Conservation (phyloP, 2,797 vertebrate genomes). For the Acrossocheilus wenchowensis region DNA sequence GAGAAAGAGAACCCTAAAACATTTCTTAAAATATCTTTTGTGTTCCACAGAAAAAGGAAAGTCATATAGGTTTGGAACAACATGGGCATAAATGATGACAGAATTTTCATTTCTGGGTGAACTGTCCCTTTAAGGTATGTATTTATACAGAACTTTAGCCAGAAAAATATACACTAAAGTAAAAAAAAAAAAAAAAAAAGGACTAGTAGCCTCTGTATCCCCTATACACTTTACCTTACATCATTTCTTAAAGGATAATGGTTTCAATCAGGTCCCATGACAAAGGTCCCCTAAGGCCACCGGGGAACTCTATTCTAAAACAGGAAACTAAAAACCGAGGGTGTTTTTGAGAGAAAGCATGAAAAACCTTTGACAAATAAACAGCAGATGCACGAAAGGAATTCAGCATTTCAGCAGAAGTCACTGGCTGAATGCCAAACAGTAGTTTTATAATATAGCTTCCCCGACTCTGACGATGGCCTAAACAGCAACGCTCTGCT, state of each 20-base stretch:
- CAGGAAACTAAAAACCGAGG: slow-evolving; percentile 13
- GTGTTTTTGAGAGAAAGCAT: slow-evolving; percentile 37
- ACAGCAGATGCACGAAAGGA: slow-evolving; percentile 33
- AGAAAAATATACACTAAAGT: no score
- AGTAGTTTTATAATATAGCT: slow-evolving; percentile 50
- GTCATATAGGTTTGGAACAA: neutral
- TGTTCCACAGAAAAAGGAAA: neutral
- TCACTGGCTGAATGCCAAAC: slow-evolving; percentile 45
- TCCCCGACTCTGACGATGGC: slow-evolving; percentile 33
- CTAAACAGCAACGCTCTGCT: slow-evolving; percentile 42
- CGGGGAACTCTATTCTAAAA: slow-evolving; percentile 24
- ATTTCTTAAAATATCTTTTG: neutral
- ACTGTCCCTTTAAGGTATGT: neutral
- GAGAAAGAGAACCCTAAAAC: neutral
- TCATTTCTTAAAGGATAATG: slow-evolving; percentile 19
- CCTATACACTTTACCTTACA: slow-evolving; percentile 23
- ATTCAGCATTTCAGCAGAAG: slow-evolving; percentile 49
- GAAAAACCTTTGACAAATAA: slow-evolving; percentile 32
- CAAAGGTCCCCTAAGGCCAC: neutral
- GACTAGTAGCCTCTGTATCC: neutral
- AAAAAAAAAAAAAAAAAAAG: neutral
- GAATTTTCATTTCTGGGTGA: neutral
- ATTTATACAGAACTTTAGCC: neutral
- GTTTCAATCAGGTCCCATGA: slow-evolving; percentile 16
- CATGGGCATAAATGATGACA: neutral